Evolutionary conservation across 2,797 vertebrate species (phyloP), one percentile per base, ranked within the genome.

Genomic region (Enteromius viviparus): DNA sequence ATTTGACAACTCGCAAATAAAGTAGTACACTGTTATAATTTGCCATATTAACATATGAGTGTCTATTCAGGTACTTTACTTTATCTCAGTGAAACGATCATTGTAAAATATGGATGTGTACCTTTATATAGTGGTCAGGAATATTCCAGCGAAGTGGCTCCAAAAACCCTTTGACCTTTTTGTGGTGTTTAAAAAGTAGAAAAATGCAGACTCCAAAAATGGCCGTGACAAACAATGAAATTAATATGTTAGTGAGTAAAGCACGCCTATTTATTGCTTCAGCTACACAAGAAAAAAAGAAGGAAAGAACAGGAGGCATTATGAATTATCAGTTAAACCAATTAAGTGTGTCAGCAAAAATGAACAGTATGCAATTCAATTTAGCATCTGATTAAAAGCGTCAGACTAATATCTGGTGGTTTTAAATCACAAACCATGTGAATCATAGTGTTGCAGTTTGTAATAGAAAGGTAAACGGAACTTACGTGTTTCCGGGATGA

Each of bases 401-500:
- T 26, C 2, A 1, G 12, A 29, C 4, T 17, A 26, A 60, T 47
- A 5, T 34, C 6, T 29, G 11, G 17, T 70, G 34, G 19, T 11
- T 23, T 34, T 34, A 62, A 62, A 64, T 26, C 15, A 74, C 26
- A 74, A 49, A 47, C 11, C 29, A 10, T 15, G 1, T 65, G 14
- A 37, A 51, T 40, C 4, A 6, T 47, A 62, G 23, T 19, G 45
- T 6, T 17, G 14, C 34, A 81, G 68, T 23, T 64, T 71, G 32
- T 8, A 58, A 10, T 58, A 69, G 23, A 64, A 19, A 49, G 3
- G 55, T 11, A 21, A 40, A 26, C 14, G 21, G 29, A 23, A 84
- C 87, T 85, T 53, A 85, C 87, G 1, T 17, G 74, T 51, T 72
- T 87, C 81, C 1, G 78, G 87, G 21, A 85, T 79, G 4, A 79